phyloP scores from a whole-genome alignment of 2,797 vertebrate species.

The Poecilia velifera region DNA sequence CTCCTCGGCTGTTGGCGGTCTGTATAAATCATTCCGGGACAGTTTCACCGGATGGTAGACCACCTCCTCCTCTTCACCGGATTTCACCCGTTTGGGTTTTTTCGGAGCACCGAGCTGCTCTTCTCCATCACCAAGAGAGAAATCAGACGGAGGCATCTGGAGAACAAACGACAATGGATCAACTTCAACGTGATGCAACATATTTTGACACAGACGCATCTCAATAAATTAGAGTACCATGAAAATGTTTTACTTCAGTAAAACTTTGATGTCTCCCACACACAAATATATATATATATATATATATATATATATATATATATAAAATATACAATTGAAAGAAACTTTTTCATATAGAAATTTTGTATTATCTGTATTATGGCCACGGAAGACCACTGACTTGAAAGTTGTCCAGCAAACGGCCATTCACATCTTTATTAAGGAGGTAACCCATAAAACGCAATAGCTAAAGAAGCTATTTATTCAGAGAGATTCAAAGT shows the following conservation, averaged over 20 bases:
- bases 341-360: background rate
- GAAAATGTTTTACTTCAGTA: background rate
- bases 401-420: background rate
- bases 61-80: conserved; percentile 30
- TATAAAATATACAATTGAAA: background rate
- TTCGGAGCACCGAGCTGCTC: conserved; percentile 34
- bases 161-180: background rate
- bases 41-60: conserved; percentile 84
- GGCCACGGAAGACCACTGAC: background rate
- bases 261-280: background rate
- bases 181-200: background rate
- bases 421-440: too few relatives aligned
- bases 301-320: too few relatives aligned
- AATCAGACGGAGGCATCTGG: conserved; percentile 61
- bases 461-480: background rate
- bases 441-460: background rate
- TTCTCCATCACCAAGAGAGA: conserved; percentile 11
- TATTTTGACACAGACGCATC: background rate
- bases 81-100: conserved; percentile 73
- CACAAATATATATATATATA: too few relatives aligned
- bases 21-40: conserved; percentile 88
- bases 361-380: background rate
- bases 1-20: conserved; percentile 91
- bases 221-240: background rate
- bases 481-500: background rate